Percentiles rank a stretch among this genome's conserved stretches.
phyloP scores from a whole-genome alignment of 2,888 invertebrate genomes.

The Pyrgus malvae region DNA sequence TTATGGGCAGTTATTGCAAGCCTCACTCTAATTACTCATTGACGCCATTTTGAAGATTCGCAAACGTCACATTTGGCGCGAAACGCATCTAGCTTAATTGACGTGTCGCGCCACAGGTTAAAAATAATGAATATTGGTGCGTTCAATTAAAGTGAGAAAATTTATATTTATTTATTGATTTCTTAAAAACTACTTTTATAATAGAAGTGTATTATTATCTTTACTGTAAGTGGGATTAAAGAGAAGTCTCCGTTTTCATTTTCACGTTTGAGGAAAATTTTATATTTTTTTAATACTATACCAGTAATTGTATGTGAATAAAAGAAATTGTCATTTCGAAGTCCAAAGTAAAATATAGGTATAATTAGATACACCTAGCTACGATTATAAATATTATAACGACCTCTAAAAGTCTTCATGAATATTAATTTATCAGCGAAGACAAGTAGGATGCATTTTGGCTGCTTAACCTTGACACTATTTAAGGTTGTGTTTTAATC shows the following conservation, averaged over 20 bases:
- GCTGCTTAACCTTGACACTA: too few species aligned
- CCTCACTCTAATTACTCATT: conserved; percentile 66
- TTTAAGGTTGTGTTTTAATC: too few species aligned
- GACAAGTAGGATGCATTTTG: conserved; percentile 4
- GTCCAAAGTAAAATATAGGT: neutral
- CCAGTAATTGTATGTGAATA: too few species aligned
- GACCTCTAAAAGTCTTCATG: conserved; percentile 19
- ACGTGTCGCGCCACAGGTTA: conserved; percentile 12
- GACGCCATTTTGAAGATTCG: conserved; percentile 72
- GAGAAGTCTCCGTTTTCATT: too few species aligned
- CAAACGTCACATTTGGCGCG: conserved; percentile 72
- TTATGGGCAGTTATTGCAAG: conserved; percentile 75
- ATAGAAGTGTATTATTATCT: too few species aligned
- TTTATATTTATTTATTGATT: too few species aligned
- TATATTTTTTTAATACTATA: too few species aligned
- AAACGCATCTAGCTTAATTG: conserved; percentile 43
- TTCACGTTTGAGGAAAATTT: too few species aligned
- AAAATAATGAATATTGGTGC: conserved; percentile 1
- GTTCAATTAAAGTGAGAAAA: too few species aligned
- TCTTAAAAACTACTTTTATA: too few species aligned
- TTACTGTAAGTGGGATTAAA: too few species aligned
- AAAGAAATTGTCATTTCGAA: conserved; percentile 5
- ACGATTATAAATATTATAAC: neutral
- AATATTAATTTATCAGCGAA: conserved; percentile 21
- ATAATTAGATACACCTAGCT: too few species aligned